Base-by-base conservation (phyloP, 2,888 invertebrate species). In the Chromoteleia sp. region DNA sequence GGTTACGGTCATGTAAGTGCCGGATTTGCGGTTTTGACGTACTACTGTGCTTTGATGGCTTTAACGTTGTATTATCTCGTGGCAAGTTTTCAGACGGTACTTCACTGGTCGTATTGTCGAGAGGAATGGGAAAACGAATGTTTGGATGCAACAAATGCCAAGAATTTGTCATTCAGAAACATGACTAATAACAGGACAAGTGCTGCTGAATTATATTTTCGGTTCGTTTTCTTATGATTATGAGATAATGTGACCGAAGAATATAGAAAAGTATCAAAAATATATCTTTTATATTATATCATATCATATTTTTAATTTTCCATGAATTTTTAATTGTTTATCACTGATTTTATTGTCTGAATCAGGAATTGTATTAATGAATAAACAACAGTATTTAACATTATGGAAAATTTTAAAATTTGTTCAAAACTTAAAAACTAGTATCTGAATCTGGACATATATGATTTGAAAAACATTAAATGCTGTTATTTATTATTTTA, bases 41-140 rank as follows among this genome's bases (percentile, higher is more conserved):
- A 93, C 81, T 93, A 93, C 85, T 92, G 92, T 68, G 88, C 91
- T 8, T 80, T 93, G 33, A 93, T 93, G 92, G 93, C 92, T 10
- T 79, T 93, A 59, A 92, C 92, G 0, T 79, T 93, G 2, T 92
- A 89, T 85, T 93, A 93, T 85, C 90, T 93, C 65, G 87, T 90
- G 50, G 89, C 89, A 25, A 93, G 93, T 43, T 93, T 93, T 82
- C 87, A 89, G 14, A 74, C 89, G 0, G 89, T 87, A 25, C 86
- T 93, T 19, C 93, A 93, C 0, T 93, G 93, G 93, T 89, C 92
- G 0, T 83, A 85, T 7, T 93, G 93, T 79, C 88, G 89, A 10
- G 85, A 87, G 0, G 90, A 90, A 29, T 92, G 92, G 92, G 58
- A 54, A 25, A 85, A 87, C 14, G 67, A 84, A 2, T 89, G 90